Base-by-base conservation (phyloP, 2,888 invertebrate genomes). In the Drosophila lutescens region DNA sequence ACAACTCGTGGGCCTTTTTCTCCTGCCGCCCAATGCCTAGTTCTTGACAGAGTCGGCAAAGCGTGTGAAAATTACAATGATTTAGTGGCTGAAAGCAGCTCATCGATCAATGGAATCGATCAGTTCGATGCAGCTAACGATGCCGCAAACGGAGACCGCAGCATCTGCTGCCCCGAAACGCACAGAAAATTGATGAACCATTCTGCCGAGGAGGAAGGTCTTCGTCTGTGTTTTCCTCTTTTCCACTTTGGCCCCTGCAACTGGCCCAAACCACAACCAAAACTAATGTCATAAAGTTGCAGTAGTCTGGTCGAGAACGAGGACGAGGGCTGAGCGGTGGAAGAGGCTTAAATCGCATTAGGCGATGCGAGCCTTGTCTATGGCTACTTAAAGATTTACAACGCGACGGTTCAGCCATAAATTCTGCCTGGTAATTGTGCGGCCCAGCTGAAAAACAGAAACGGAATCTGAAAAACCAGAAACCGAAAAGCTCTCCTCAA, bases 321-420 rank as follows among this genome's bases (percentile, higher is more conserved):
- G 34, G 12, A 41, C 17, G 17, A 41, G 41, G 15, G n/a, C 15
- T 15, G 23, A 6, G 20, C 4, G 43, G 54, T 59, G 56, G 68
- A 74, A 43, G 69, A 40, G 65, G 59, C 30, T 20, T 46, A 60
- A 81, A 81, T 80, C 80, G 79, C 84, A 80, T 79, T 84, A 80
- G 77, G 54, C 68, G 71, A 63, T 65, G 51, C 65, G 62, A 66
- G 47, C 66, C 63, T 63, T 47, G 66, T 66, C 66, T 54, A 54
- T 77, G 72, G 85, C 82, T 85, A 85, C 79, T 82, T 82, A 84
- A 79, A 81, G 85, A 82, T 85, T 81, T 85, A 79, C 82, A 81
- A 59, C 79, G 76, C 79, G 62, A 61, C 57, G 68, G 74, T 74
- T 69, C 67, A 43, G 73, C 74, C 50, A 82, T 84, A 84, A 82